Conservation (phyloP, 2,888 invertebrate genomes). For the Malthinus seriepunctatus region DNA sequence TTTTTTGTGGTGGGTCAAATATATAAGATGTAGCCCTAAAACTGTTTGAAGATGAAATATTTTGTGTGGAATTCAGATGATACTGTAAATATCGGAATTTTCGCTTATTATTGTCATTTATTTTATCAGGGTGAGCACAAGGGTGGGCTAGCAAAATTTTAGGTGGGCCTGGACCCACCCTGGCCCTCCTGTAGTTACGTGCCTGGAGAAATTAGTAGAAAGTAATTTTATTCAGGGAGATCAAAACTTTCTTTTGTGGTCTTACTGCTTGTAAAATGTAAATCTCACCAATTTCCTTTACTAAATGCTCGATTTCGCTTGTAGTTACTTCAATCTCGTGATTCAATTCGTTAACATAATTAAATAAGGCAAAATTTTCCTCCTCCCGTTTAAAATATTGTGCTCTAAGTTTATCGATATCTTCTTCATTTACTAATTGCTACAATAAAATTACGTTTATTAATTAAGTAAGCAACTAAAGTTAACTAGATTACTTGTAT, state of each 20-base stretch:
- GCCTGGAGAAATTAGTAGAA: too few species aligned
- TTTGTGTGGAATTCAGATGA: too few species aligned
- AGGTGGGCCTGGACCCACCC: too few species aligned
- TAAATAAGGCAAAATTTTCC: slow-evolving; percentile 90
- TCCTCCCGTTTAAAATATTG: slow-evolving; percentile 84
- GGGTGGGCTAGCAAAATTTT: too few species aligned
- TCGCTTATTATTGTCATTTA: too few species aligned
- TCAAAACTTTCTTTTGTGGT: neutral
- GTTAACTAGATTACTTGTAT: slow-evolving; percentile 59
- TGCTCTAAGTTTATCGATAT: slow-evolving; percentile 69
- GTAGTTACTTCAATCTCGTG: slow-evolving; percentile 77
- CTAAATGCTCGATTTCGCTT: slow-evolving; percentile 67
- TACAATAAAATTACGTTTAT: slow-evolving; percentile 37
- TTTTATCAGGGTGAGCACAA: too few species aligned
- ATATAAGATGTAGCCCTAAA: too few species aligned
- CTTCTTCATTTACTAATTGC: slow-evolving; percentile 66
- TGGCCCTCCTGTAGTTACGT: too few species aligned
- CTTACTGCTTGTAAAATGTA: neutral
- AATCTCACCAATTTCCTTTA: slow-evolving; percentile 63
- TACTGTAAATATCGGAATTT: too few species aligned
- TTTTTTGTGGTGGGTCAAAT: too few species aligned
- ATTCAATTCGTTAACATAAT: slow-evolving; percentile 89
- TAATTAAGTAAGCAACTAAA: neutral
- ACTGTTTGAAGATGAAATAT: too few species aligned
- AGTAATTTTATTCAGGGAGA: too few species aligned